Evolutionary conservation across 2,888 invertebrate species (phyloP).

Genomic region (Nomada goodeniana): DNA sequence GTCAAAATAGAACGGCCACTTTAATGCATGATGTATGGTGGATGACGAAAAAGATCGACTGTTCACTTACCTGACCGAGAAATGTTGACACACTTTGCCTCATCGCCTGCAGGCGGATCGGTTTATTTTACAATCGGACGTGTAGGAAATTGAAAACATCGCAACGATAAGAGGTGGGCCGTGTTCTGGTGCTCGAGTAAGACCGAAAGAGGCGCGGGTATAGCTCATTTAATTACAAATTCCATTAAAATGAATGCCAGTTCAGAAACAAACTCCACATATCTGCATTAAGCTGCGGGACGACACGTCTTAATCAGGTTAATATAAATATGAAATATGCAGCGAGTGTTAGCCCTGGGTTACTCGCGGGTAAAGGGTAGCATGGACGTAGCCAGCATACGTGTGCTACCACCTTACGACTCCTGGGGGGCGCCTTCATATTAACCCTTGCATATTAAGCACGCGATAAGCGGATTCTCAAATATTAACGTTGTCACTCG

Average conservation of each 20-base stretch:
- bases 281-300: conserved; percentile 83
- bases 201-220: conserved; percentile 73
- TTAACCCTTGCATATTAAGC: conserved; percentile 84
- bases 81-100: conserved; percentile 19
- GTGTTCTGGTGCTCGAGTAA: conserved; percentile 29
- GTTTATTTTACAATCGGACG: not conserved
- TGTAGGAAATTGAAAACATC: conserved; percentile 38
- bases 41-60: too few species aligned
- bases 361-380: conserved; percentile 78
- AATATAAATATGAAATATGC: conserved; percentile 85
- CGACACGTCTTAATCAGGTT: conserved; percentile 84
- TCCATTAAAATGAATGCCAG: conserved; percentile 84
- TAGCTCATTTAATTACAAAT: conserved; percentile 84
- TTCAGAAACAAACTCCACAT: conserved; percentile 84
- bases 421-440: conserved; percentile 83
- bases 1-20: not conserved
- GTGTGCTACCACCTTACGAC: conserved; percentile 83
- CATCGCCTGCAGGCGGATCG: too few species aligned
- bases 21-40: too few species aligned
- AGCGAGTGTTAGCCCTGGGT: conserved; percentile 78
- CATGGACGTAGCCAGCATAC: conserved; percentile 78
- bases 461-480: conserved; percentile 82
- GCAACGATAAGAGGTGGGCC: conserved; percentile 1
- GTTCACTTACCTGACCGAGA: too few species aligned
- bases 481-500: conserved; percentile 81